Base-by-base conservation (phyloP, 92 coral and sea anemone species). In the Phenganax subtilis region DNA sequence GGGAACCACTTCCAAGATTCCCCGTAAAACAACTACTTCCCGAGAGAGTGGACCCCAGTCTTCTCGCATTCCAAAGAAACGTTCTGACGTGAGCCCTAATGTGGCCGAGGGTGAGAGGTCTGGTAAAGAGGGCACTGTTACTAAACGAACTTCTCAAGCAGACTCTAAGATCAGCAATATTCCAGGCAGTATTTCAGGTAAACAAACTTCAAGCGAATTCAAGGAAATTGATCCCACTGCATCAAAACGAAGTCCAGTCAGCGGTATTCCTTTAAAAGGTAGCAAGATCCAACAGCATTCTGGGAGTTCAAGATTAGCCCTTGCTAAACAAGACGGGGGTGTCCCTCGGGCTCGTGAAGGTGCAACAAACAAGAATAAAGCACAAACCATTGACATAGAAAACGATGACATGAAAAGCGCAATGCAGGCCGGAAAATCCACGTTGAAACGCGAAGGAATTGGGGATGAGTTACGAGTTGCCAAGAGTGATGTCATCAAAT, bases 401-500 rank as follows among this genome's bases (percentile, higher is more conserved):
- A 79, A 65, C 70, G 70, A 29, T 11, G 76, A 47, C 11, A 12
- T 20, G 54, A 20, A 79, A 51, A 62, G 15, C 61, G 83, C 83
- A 64, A 51, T 54, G 83, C 74, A 79, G 3, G 83, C 61, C 51
- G 83, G 74, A 74, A n/a, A 47, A 63, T 68, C 54, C 10, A 53
- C 68, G 51, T 54, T 65, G 74, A 63, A 79, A 57, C 68, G 83
- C 68, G 73, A 79, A 28, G 83, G 83, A 15, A 79, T 74, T 63
- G 83, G 83, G 14, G 83, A 79, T 64, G 83, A 79, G 74, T 52
- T 79, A 65, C 83, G 83, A 3, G 70, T 76, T 28, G 69, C 65
- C 17, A 76, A 60, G 60, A 28, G 11, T 76, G 83, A 79, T 51
- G 74, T 54, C 57, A 44, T 74, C 9, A 64, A 52, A 65, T 62